Base-by-base conservation (phyloP, 2,797 vertebrate species). In the Naso thynnoides region DNA sequence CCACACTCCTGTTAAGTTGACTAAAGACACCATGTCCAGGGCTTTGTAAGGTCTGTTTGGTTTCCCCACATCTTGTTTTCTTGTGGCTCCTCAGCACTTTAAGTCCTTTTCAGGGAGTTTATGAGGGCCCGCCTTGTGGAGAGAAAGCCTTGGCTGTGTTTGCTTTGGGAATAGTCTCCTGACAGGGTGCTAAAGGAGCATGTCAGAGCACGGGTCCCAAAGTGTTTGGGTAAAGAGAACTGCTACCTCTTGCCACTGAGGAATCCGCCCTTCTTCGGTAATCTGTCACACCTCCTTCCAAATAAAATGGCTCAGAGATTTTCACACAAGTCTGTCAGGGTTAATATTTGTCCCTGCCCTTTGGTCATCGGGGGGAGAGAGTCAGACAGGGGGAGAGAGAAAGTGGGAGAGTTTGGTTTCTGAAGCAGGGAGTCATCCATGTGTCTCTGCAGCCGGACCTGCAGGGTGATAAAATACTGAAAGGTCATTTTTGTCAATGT, bases 301-400 rank as follows among this genome's bases (percentile, higher is more conserved):
- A 91, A 91, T 92, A 95, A 96, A 95, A 93, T 85, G 82, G 86
- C 88, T 88, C 85, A 91, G 90, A 93, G 92, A 93, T 94, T 95
- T 96, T 96, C 93, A 93, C 95, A 95, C 89, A 84, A 87, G 91
- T 91, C 90, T 93, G 94, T 95, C 93, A 94, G 92, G 94, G 95
- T 95, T 95, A 95, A 95, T 95, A 94, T 96, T 96, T 96, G 91
- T 92, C 78, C 89, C 91, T 94, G 86, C 89, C 92, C 93, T 90
- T 79, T 79, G 89, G 89, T 85, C 88, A 82, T 81, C 84, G 83
- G 78, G 65, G 66, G 60, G 57, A 76, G 64, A 60, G 73, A 44
- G 55, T 38, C 24, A 48, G 50, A 52, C 8, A n/a, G 67, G 3
- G 65, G 29, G 45, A 74, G 73, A 48, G 31, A 70, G 68, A 64